A percentile compares a stretch with the other conserved stretches of the same genome.
These are phyloP conservation scores for Macrostomum lignano DNA, from an alignment of 1,140 invertebrate genomes.

Conservation along the genomic window DNA sequence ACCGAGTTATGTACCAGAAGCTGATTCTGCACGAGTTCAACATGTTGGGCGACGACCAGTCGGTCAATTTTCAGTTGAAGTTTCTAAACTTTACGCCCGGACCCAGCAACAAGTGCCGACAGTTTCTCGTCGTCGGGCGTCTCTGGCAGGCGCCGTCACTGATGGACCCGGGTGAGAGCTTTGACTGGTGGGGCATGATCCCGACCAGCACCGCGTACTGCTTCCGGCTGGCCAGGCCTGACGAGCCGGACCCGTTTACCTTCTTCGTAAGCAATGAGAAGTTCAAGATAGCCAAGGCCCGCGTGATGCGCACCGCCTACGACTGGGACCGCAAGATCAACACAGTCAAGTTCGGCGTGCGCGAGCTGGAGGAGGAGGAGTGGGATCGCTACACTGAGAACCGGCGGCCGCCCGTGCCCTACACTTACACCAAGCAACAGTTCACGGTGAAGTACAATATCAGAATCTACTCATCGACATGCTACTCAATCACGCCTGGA, in stretches of 20 bases:
- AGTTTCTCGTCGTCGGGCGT: too few relatives aligned
- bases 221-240: background rate
- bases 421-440: background rate
- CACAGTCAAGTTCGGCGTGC: background rate
- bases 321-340: background rate
- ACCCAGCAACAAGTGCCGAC: too few relatives aligned
- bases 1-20: too few relatives aligned
- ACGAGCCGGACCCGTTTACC: constrained; percentile 3
- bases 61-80: background rate
- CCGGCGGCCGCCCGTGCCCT: background rate
- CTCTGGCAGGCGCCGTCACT: too few relatives aligned
- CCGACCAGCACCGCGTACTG: background rate
- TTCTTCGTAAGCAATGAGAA: background rate
- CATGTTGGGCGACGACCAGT: background rate
- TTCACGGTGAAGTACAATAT: constrained; percentile 1
- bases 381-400: background rate
- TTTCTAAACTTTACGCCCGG: too few relatives aligned
- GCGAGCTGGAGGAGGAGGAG: background rate
- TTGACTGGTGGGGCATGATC: constrained; percentile 2
- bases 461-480: background rate
- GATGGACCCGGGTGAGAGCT: too few relatives aligned
- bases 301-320: background rate
- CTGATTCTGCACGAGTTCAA: background rate
- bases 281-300: background rate
- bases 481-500: too few relatives aligned